Evolutionary conservation across 2,113 vertebrate species (phyloP).

Genomic region (Lota lota): DNA sequence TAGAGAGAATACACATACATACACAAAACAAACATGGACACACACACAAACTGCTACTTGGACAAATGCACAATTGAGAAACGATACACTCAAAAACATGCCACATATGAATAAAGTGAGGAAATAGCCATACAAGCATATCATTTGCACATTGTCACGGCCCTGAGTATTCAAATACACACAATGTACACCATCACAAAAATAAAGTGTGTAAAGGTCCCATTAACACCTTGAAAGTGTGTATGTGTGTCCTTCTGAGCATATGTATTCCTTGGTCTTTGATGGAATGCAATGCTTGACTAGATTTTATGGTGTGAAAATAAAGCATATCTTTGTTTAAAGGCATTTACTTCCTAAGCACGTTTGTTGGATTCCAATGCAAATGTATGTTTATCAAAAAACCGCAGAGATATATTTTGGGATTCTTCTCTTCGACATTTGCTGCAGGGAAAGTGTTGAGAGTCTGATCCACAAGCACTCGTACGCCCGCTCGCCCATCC

Average conservation of each 20-base stretch:
- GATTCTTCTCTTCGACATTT: conserved; percentile 63
- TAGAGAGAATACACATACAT: conserved; percentile 15
- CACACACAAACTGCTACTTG: neutral
- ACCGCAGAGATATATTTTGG: conserved; percentile 70
- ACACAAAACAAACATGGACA: neutral
- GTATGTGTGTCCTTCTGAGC: neutral
- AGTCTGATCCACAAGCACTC: conserved; percentile 99
- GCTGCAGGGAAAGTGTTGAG: conserved; percentile 94
- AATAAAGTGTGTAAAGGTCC: neutral
- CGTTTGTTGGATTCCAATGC: too few species aligned
- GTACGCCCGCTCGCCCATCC: conserved; percentile 94
- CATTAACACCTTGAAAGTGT: neutral
- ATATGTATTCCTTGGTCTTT: neutral
- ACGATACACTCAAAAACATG: neutral
- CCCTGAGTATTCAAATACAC: neutral
- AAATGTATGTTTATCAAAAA: conserved; percentile 1
- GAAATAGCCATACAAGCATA: neutral
- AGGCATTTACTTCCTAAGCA: neutral
- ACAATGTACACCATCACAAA: conserved; percentile 12
- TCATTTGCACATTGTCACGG: neutral
- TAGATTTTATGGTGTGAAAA: neutral
- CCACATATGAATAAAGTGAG: neutral
- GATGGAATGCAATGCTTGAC: neutral
- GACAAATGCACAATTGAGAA: neutral
- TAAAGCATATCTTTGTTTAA: neutral